Base-by-base conservation (phyloP, 1,140 invertebrate genomes). In the Drosophila persimilis region DNA sequence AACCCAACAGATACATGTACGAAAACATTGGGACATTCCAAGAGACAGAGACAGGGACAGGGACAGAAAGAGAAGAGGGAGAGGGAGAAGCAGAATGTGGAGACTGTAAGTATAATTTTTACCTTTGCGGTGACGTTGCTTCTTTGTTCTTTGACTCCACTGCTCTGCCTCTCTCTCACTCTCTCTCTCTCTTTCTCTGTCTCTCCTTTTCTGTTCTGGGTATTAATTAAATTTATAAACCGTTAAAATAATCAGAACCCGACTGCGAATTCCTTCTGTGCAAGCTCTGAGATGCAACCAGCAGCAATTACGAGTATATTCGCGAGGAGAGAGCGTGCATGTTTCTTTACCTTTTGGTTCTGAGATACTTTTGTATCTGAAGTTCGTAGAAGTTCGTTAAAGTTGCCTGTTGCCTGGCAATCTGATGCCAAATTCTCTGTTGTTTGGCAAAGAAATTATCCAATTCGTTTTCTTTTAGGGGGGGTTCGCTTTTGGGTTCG, bases 161-260 rank as follows among this genome's bases (percentile, higher is more conserved):
- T 8, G 29, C 51, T 39, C 35, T 39, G 47, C 8, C 15, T 26
- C 44, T n/a, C 1, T n/a, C 17, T 15, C 51, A 6, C n/a, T 47
- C 50, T 43, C 46, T 20, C 46, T 15, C 53, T 31, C 41, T 46
- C 44, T 35, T 20, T 13, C 26, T n/a, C 29, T 24, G 3, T 22
- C 9, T 26, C 45, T 26, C 41, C 11, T 39, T 39, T 56, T 44
- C 43, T 15, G 35, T 51, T 41, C 41, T 55, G 43, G 39, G 50
- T 31, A 43, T 69, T 84, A 84, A 84, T 80, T 86, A 80, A 86
- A 80, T 84, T 80, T 73, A 86, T 48, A 80, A 63, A 66, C 81
- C 80, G 81, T 84, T 86, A 85, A 80, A 73, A 84, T 64, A 80
- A 84, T 62, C 72, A 54, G 55, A 76, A 66, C 58, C 71, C 45